phyloP scores from a whole-genome alignment of 2,888 invertebrate genomes.

The Matsumyia berberina region DNA sequence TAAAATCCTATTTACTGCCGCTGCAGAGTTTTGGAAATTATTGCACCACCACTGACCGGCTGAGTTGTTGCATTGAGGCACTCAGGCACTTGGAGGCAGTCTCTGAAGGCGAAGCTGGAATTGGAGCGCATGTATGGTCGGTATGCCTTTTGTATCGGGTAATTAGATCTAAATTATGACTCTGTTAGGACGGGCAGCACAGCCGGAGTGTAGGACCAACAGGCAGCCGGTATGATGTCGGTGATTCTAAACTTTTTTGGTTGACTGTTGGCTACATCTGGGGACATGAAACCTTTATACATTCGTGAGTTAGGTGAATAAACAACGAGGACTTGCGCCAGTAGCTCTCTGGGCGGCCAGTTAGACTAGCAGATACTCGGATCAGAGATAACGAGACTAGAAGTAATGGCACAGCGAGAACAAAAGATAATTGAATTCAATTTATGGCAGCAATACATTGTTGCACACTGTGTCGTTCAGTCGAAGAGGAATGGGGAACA shows the following conservation, averaged over 20 bases:
- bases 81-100: background rate
- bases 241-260: constrained; percentile 28
- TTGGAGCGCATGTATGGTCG: constrained; percentile 20
- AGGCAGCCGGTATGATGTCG: constrained; percentile 38
- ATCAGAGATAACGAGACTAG: constrained; percentile 5
- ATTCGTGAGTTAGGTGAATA: constrained; percentile 66
- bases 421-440: constrained; percentile 70
- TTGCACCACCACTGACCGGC: constrained; percentile 16
- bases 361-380: constrained; percentile 42
- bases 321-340: constrained; percentile 47
- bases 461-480: constrained; percentile 29
- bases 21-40: constrained; percentile 66
- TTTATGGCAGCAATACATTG: constrained; percentile 66
- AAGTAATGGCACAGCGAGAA: constrained; percentile 52
- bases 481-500: no score
- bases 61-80: constrained; percentile 5
- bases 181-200: constrained; percentile 28
- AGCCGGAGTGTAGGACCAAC: constrained; percentile 27
- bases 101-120: background rate
- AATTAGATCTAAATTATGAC: constrained; percentile 75
- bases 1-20: constrained; percentile 69
- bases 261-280: background rate
- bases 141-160: constrained; percentile 55
- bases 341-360: constrained; percentile 44
- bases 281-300: constrained; percentile 11